Conservation (phyloP, 2,113 vertebrate genomes). For the Centropus bengalensis region DNA sequence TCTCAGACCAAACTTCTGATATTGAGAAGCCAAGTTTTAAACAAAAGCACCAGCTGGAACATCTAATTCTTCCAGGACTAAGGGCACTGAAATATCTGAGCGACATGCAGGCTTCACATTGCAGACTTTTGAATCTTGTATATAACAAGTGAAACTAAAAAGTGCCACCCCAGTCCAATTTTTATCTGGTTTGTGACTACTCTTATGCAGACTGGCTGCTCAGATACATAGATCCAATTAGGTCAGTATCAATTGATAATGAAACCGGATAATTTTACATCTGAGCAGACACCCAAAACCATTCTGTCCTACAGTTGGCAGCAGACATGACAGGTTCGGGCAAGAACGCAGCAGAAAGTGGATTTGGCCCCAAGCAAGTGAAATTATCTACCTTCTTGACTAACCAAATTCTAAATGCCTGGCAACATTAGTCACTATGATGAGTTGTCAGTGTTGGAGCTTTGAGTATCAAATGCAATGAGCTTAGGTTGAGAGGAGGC, state of each 20-base stretch:
- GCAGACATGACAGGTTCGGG: neutral
- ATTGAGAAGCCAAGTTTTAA: neutral
- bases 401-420: neutral
- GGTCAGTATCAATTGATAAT: neutral
- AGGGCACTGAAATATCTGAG: neutral
- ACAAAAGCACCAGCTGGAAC: neutral
- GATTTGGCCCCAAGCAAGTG: neutral
- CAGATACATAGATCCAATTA: neutral
- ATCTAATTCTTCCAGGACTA: neutral
- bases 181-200: neutral
- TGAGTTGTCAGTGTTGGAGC: neutral
- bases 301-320: neutral
- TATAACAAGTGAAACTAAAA: neutral
- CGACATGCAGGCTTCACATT: neutral
- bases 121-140: neutral
- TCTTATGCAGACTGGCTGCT: neutral
- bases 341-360: neutral
- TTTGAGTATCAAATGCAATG: neutral
- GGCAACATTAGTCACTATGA: neutral
- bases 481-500: neutral
- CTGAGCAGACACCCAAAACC: neutral
- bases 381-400: neutral
- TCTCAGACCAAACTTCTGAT: neutral
- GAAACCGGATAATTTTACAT: neutral
- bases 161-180: neutral